Percentiles rank a stretch among this genome's conserved stretches.
phyloP scores from a whole-genome alignment of 1,140 invertebrate species.

The Drosophila sulfurigaster region DNA sequence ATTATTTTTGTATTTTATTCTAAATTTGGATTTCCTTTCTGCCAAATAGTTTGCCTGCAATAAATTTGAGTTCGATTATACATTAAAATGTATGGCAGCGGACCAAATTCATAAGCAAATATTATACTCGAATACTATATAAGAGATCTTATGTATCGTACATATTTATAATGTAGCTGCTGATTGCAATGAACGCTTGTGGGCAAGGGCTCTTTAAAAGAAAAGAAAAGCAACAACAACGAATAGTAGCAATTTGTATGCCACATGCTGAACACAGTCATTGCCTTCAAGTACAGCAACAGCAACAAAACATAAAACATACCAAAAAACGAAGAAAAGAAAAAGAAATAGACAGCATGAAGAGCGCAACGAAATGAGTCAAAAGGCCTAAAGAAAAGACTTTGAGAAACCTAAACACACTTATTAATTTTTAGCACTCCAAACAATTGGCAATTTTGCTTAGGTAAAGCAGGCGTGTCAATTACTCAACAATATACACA shows the following conservation, averaged over 20 bases:
- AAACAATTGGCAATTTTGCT: conserved; percentile 75
- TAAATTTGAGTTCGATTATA: conserved; percentile 41
- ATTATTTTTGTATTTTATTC: conserved; percentile 31
- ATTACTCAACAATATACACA: conserved; percentile 78
- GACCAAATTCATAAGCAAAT: not conserved
- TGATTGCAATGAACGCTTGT: conserved; percentile 26
- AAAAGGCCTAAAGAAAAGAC: conserved; percentile 51
- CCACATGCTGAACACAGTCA: conserved; percentile 42
- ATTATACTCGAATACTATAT: conserved; percentile 16
- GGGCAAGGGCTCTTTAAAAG: conserved; percentile 11
- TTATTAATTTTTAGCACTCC: conserved; percentile 76
- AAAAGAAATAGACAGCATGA: conserved; percentile 41
- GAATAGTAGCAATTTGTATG: conserved; percentile 30
- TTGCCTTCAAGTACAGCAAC: conserved; percentile 50
- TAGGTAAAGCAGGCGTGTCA: conserved; percentile 76
- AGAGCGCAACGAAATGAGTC: conserved; percentile 61
- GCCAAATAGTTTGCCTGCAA: conserved; percentile 28
- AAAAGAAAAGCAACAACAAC: not conserved
- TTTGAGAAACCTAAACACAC: conserved; percentile 58
- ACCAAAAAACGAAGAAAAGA: conserved; percentile 12
- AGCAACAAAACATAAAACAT: conserved; percentile 6
- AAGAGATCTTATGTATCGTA: not conserved
- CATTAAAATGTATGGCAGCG: conserved; percentile 37
- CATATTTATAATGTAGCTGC: conserved; percentile 14
- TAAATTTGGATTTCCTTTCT: conserved; percentile 1